Evolutionary conservation across 2,113 vertebrate genomes (phyloP).

Genomic region (Austrofundulus limnaeus): DNA sequence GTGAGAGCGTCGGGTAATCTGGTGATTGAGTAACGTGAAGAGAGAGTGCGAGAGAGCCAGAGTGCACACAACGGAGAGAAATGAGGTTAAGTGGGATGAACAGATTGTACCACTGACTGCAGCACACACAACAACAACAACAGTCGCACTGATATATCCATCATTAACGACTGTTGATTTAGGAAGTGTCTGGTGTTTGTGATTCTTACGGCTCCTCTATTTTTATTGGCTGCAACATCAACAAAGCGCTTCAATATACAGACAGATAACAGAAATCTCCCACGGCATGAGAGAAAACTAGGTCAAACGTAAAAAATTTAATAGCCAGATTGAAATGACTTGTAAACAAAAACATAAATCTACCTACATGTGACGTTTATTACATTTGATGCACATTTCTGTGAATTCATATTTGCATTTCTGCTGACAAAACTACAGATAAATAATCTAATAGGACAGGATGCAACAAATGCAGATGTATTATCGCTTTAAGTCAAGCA

Average conservation of each 20-base stretch:
- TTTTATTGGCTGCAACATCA: neutral
- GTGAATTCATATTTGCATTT: neutral
- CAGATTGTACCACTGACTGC: slow-evolving; percentile 63
- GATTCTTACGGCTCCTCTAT: slow-evolving; percentile 8
- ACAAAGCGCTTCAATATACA: neutral
- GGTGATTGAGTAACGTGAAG: slow-evolving; percentile 64
- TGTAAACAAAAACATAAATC: neutral
- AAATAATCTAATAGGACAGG: neutral
- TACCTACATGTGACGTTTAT: neutral
- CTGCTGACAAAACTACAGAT: neutral
- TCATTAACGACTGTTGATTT: slow-evolving; percentile 23
- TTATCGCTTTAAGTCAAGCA: neutral
- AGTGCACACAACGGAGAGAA: slow-evolving; percentile 48
- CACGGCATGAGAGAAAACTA: neutral
- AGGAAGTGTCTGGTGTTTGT: slow-evolving; percentile 9
- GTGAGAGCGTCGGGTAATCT: slow-evolving; percentile 65
- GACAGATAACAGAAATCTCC: neutral
- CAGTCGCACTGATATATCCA: slow-evolving; percentile 20
- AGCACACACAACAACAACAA: slow-evolving; percentile 37
- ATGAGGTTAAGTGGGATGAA: slow-evolving; percentile 72
- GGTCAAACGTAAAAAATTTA: neutral
- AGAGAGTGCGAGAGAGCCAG: slow-evolving; percentile 17
- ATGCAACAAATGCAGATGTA: too few relatives aligned
- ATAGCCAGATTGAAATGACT: neutral
- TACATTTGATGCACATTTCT: neutral